Evolutionary conservation across 1,140 invertebrate genomes (phyloP).

Genomic region (Pogonomyrmex barbatus): DNA sequence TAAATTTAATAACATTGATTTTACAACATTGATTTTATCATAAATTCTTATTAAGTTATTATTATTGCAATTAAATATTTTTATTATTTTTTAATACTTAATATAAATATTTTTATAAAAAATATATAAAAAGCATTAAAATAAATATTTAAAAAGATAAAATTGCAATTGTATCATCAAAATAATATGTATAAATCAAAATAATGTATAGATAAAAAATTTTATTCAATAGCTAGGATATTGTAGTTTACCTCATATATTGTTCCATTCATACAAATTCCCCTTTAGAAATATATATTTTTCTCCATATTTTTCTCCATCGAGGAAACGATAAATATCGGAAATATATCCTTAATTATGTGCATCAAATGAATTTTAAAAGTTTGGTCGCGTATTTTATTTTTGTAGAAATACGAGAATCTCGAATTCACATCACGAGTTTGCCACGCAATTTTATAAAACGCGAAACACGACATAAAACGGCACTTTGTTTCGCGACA

Average conservation of each 20-base stretch:
- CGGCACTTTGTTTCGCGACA: neutral
- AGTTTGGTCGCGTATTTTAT: neutral
- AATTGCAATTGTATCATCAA: neutral
- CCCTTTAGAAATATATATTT: neutral
- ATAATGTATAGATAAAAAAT: neutral
- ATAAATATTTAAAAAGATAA: neutral
- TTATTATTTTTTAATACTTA: neutral
- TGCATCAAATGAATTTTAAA: neutral
- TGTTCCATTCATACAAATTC: neutral
- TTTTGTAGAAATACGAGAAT: neutral
- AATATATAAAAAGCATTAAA: neutral
- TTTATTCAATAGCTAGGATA: neutral
- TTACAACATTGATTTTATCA: neutral
- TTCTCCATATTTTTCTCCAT: neutral
- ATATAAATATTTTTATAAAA: slow-evolving; percentile 10
- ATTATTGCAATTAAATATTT: neutral
- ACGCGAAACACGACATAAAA: neutral
- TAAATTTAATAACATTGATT: neutral
- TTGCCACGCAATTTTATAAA: neutral
- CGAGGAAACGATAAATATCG: neutral
- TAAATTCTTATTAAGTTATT: neutral
- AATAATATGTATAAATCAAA: no score
- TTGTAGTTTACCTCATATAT: neutral
- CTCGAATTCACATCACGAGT: neutral
- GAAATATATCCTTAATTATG: neutral